A percentile compares a stretch with the other conserved stretches of the same genome.
Conservation (phyloP, 2,797 vertebrate genomes). For the Darevskia nairensis region DNA sequence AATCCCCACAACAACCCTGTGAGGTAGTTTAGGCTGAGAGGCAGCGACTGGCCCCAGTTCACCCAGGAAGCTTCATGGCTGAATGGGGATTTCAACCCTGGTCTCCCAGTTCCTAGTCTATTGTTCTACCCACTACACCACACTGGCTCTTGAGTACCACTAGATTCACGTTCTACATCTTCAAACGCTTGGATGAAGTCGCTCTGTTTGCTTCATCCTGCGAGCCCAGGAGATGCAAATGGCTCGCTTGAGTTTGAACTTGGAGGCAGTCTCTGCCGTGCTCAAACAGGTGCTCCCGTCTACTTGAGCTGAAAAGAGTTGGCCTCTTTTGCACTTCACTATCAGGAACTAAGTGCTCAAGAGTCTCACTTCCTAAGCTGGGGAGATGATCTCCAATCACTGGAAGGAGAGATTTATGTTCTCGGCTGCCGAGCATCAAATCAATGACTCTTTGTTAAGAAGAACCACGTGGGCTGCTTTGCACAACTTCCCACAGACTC, state of each 20-base stretch:
- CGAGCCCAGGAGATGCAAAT: background rate
- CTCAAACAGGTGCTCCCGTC: background rate
- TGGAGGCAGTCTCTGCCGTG: background rate
- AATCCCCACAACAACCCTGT: too few relatives aligned
- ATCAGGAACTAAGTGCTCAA: background rate
- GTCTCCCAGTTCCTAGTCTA: too few relatives aligned
- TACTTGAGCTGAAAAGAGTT: background rate
- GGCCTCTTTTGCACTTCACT: background rate
- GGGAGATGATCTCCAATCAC: constrained; percentile 55
- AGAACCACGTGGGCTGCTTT: constrained; percentile 59
- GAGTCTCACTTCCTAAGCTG: constrained; percentile 28
- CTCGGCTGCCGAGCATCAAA: constrained; percentile 44
- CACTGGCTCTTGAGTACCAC: too few relatives aligned
- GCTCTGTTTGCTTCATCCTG: background rate
- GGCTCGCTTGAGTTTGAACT: background rate
- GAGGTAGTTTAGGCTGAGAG: too few relatives aligned
- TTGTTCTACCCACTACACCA: too few relatives aligned
- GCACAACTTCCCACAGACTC: constrained; percentile 61
- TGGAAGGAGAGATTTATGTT: constrained; percentile 15
- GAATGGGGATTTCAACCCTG: too few relatives aligned
- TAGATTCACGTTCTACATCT: background rate
- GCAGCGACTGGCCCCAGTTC: too few relatives aligned
- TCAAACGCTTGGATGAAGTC: background rate
- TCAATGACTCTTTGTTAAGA: constrained; percentile 67
- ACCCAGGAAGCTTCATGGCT: too few relatives aligned